Percentiles rank a stretch among this genome's conserved stretches.
Evolutionary conservation across 2,888 invertebrate genomes (phyloP).

Genomic region (Lithophane ornitopus): DNA sequence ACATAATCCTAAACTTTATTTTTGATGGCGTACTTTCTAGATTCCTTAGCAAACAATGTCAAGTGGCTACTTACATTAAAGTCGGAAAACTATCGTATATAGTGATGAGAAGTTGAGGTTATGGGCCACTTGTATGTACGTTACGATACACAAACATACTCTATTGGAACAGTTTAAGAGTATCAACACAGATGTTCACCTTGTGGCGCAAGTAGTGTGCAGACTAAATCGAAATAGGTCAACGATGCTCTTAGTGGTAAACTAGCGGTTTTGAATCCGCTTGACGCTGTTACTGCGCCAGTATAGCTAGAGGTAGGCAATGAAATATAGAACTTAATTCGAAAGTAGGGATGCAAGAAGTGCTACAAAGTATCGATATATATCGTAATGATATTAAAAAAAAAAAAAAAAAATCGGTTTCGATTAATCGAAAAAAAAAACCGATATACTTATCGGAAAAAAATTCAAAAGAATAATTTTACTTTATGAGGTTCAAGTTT

Average conservation of each 20-base stretch:
- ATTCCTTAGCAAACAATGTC: conserved; percentile 14
- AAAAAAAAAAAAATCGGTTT: no score
- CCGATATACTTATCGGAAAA: no score
- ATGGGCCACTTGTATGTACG: conserved; percentile 16
- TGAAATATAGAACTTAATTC: background rate
- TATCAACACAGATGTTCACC: conserved; percentile 30
- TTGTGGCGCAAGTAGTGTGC: conserved; percentile 39
- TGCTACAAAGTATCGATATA: no score
- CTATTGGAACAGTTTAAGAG: conserved; percentile 18
- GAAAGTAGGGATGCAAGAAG: background rate
- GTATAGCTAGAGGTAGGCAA: background rate
- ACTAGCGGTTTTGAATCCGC: conserved; percentile 12
- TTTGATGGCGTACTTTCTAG: background rate
- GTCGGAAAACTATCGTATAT: background rate
- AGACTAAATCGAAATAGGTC: conserved; percentile 50
- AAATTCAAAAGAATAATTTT: no score
- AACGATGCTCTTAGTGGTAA: conserved; percentile 30
- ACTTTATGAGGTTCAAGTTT: no score
- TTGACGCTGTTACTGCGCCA: background rate
- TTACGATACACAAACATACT: conserved; percentile 7
- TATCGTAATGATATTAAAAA: no score
- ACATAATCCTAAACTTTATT: background rate
- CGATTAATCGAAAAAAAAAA: no score
- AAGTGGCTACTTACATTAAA: conserved; percentile 12
- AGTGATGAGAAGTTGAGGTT: conserved; percentile 17